Base-by-base conservation (phyloP, 1,140 invertebrate species). In the Drosophila rhopaloa region DNA sequence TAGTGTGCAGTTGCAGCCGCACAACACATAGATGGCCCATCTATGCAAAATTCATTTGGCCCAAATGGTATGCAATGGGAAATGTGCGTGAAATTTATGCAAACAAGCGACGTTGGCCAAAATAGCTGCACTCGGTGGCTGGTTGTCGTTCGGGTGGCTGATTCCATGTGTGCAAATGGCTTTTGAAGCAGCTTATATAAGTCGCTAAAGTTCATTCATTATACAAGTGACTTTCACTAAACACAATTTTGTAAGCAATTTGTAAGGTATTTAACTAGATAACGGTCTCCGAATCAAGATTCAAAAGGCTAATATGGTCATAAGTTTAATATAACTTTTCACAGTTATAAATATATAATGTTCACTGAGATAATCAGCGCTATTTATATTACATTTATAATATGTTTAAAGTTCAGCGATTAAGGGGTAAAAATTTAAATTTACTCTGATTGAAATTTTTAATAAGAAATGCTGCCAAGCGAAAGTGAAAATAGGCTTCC, bases 11-110 rank as follows among this genome's bases (percentile, higher is more conserved):
- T 37, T 13, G 32, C 47, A 62, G 19, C 27, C 58, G 5, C 40
- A 14, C 8, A 53, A 10, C 9, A 14, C 35, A 29, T 29, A 27
- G 40, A 16, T 13, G 44, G 19, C 2, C 51, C 53, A 51, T 19
- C 47, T 53, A 73, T 73, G 70, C 40, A 51, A 73, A 73, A 54
- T 73, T 53, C 68, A 73, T 60, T 73, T 51, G 46, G 14, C 46
- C 54, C 43, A 13, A 65, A 56, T 46, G 38, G 29, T 56, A 57
- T 65, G 62, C 43, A 58, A 40, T 58, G 38, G 37, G 32, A 74
- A 61, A 61, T 63, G 48, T 56, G 71, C 71, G 54, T 58, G 38
- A 53, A 75, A 75, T 43, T 51, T 56, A 75, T 75, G 72, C 72
- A 56, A 67, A 66, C 62, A 38, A 59, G 43, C 48, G 41, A 24